Conservation (phyloP, 2,797 vertebrate genomes). For the Astyanax mexicanus region DNA sequence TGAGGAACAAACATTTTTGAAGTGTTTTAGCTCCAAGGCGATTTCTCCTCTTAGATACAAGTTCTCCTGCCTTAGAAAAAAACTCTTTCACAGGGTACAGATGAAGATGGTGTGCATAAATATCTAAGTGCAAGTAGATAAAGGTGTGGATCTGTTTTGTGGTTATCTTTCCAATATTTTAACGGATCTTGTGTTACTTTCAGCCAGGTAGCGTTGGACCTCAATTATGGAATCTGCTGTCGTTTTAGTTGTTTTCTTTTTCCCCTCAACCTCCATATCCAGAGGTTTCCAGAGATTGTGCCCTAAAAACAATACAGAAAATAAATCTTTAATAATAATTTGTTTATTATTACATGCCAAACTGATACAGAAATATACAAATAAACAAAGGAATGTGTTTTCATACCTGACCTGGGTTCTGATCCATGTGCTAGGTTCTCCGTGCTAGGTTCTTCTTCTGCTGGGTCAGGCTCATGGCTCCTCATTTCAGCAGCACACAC, state of each 20-base stretch:
- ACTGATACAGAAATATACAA: slow-evolving; percentile 15
- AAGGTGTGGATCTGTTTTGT: no score
- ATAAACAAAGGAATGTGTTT: slow-evolving; percentile 8
- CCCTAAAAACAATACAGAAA: slow-evolving; percentile 1
- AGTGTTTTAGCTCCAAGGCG: no score
- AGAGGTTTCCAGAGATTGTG: slow-evolving; percentile 5
- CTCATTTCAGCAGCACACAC: slow-evolving; percentile 11
- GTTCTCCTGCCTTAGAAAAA: no score
- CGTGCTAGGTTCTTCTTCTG: no score
- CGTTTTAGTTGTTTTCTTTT: background rate
- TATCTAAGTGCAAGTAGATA: no score
- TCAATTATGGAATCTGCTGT: background rate
- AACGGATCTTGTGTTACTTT: background rate
- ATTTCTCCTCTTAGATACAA: no score
- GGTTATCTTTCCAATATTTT: no score
- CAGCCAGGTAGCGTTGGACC: background rate
- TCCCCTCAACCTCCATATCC: slow-evolving; percentile 8
- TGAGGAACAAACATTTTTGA: no score
- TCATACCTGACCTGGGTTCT: slow-evolving; percentile 6
- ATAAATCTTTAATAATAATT: background rate
- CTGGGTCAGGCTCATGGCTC: slow-evolving; percentile 7
- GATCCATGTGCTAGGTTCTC: slow-evolving; percentile 3
- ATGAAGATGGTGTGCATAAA: no score
- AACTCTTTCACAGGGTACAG: no score
- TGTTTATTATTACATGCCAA: slow-evolving; percentile 2